Conservation (phyloP, 2,888 invertebrate species). For the Byasa hedistus region DNA sequence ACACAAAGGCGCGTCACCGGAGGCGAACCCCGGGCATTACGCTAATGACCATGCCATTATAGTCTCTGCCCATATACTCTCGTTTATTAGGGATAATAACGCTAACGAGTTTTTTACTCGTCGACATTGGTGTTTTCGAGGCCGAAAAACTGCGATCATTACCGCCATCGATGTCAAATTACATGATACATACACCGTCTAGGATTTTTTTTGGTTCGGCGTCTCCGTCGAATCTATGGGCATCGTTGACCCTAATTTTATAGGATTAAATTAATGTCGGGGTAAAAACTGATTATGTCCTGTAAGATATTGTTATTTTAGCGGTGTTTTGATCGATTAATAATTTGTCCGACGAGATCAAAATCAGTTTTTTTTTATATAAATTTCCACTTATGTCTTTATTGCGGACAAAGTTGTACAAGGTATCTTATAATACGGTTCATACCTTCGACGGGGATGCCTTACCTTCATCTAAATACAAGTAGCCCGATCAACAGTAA, state of each 20-base stretch:
- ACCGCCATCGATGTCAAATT: slow-evolving; percentile 53
- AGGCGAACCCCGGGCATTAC: slow-evolving; percentile 50
- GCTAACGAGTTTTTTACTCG: slow-evolving; percentile 69
- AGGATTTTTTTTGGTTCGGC: slow-evolving; percentile 40
- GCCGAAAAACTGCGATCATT: slow-evolving; percentile 48
- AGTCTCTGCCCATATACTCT: slow-evolving; percentile 57
- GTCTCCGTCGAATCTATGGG: slow-evolving; percentile 23
- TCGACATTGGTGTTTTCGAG: slow-evolving; percentile 45
- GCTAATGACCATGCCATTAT: slow-evolving; percentile 65
- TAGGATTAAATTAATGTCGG: slow-evolving; percentile 14
- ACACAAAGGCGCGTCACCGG: slow-evolving; percentile 50
- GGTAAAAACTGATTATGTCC: not conserved
- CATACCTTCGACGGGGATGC: too few relatives aligned
- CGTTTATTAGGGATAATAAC: slow-evolving; percentile 70
- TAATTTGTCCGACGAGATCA: too few relatives aligned
- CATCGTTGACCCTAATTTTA: slow-evolving; percentile 19
- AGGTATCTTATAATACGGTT: too few relatives aligned
- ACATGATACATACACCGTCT: slow-evolving; percentile 42
- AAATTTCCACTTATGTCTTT: too few relatives aligned
- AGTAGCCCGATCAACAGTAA: too few relatives aligned
- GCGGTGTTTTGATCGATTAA: not conserved
- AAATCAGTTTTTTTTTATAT: too few relatives aligned
- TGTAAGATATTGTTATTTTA: not conserved
- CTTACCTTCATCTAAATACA: too few relatives aligned
- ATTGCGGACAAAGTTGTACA: too few relatives aligned